These are phyloP conservation scores for Silvanus unidentatus DNA, from an alignment of 2,888 invertebrate species.

Conservation along the genomic window DNA sequence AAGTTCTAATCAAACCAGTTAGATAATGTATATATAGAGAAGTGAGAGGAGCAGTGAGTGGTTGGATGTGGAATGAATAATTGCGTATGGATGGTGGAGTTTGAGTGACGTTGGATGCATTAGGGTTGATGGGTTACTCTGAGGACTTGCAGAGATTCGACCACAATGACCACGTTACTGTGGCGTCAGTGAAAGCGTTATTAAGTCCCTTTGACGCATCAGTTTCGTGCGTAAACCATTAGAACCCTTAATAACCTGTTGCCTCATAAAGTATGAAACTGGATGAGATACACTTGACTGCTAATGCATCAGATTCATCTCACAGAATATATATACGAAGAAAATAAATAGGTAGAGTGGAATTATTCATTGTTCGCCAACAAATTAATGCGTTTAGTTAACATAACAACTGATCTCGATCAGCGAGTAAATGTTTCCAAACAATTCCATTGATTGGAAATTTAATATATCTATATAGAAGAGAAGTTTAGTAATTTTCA, in stretches of 20 bases:
- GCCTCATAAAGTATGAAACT: conserved; percentile 13
- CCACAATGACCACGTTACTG: conserved; percentile 1
- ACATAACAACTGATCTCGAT: no score
- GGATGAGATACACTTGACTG: neutral
- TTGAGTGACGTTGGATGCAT: neutral
- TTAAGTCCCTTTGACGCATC: conserved; percentile 22
- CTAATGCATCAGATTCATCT: neutral
- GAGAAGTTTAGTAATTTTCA: no score
- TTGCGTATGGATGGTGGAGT: neutral
- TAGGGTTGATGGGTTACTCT: neutral
- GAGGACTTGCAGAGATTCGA: neutral
- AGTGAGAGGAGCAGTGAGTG: no score
- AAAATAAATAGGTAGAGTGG: no score
- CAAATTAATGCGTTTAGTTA: no score
- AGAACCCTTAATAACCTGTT: conserved; percentile 24
- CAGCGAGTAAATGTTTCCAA: no score
- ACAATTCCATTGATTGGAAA: no score
- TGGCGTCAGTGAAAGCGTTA: conserved; percentile 1
- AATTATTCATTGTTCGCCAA: no score
- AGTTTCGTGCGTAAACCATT: conserved; percentile 18
- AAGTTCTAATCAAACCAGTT: neutral
- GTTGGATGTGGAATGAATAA: neutral
- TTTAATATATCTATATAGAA: no score
- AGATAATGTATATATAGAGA: neutral
- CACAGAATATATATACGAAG: neutral